These are phyloP conservation scores for Thrips palmi DNA, from an alignment of 1,140 invertebrate genomes.

Conservation along the genomic window DNA sequence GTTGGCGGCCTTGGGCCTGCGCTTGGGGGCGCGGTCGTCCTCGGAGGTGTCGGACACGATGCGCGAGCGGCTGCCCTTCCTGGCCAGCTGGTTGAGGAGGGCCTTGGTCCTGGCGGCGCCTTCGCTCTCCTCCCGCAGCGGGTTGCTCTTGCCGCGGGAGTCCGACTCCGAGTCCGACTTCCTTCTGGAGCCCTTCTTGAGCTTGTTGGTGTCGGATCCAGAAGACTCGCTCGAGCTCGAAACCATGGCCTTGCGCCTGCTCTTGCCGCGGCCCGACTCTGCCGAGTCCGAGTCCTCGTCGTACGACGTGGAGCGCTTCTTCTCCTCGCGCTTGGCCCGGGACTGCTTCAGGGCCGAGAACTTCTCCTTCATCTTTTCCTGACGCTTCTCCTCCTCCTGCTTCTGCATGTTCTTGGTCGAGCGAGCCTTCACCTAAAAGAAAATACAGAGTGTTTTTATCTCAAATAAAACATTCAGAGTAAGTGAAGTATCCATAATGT, in stretches of 20 bases:
- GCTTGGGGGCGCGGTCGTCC: constrained; percentile 24
- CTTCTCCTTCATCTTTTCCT: constrained; percentile 73
- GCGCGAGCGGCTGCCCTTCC: background rate
- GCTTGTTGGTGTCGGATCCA: background rate
- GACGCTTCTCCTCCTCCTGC: constrained; percentile 70
- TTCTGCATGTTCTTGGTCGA: constrained; percentile 85
- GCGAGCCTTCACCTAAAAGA: constrained; percentile 85
- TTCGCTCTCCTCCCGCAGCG: constrained; percentile 15
- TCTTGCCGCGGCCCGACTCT: constrained; percentile 13
- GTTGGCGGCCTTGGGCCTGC: constrained; percentile 27
- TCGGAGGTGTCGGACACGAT: constrained; percentile 39
- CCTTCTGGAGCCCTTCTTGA: no score
- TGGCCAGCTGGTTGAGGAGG: background rate
- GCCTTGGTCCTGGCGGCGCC: constrained; percentile 9
- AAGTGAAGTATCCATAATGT: no score
- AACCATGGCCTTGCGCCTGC: no score
- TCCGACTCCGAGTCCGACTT: no score
- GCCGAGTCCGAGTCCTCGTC: constrained; percentile 59
- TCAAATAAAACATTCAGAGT: no score
- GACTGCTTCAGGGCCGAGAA: constrained; percentile 76
- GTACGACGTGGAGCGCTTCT: constrained; percentile 71
- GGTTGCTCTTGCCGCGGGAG: constrained; percentile 13
- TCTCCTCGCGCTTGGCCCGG: constrained; percentile 62
- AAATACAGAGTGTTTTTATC: no score
- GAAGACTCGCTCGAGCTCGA: background rate